A percentile compares a stretch with the other conserved stretches of the same genome.
Conservation (phyloP, 2,797 vertebrate species). For the Phataginus tricuspis region DNA sequence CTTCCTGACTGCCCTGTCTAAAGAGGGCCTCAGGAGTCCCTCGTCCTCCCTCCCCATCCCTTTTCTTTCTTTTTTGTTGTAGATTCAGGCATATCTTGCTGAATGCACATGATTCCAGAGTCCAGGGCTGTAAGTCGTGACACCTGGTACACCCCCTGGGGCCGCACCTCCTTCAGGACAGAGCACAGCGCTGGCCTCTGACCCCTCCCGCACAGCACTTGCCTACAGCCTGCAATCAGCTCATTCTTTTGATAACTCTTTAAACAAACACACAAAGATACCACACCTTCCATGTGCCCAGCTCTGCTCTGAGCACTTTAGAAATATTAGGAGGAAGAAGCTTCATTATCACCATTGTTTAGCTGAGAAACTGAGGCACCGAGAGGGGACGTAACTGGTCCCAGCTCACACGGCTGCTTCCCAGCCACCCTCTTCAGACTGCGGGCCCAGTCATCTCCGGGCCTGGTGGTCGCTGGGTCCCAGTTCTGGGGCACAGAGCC, state of each 20-base stretch:
- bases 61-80: neutral
- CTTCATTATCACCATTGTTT: neutral
- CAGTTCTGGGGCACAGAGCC: neutral
- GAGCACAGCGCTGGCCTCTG: neutral
- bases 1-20: neutral
- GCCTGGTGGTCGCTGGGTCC: neutral
- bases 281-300: neutral
- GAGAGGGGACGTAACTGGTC: neutral
- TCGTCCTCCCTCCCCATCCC: neutral
- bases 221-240: slow-evolving; percentile 62
- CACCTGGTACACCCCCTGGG: neutral
- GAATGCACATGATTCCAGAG: neutral
- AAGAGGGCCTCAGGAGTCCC: neutral
- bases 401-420: neutral
- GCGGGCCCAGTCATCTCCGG: neutral
- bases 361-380: slow-evolving; percentile 36
- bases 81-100: neutral
- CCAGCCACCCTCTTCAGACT: neutral
- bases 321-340: slow-evolving; percentile 28
- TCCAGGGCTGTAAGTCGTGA: slow-evolving; percentile 27
- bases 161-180: neutral
- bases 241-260: slow-evolving; percentile 54
- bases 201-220: neutral
- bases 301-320: slow-evolving; percentile 31
- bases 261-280: slow-evolving; percentile 26